Percentiles rank a stretch among this genome's conserved stretches.
Conservation (phyloP, 2,888 invertebrate genomes). For the Drosophila emarginata region DNA sequence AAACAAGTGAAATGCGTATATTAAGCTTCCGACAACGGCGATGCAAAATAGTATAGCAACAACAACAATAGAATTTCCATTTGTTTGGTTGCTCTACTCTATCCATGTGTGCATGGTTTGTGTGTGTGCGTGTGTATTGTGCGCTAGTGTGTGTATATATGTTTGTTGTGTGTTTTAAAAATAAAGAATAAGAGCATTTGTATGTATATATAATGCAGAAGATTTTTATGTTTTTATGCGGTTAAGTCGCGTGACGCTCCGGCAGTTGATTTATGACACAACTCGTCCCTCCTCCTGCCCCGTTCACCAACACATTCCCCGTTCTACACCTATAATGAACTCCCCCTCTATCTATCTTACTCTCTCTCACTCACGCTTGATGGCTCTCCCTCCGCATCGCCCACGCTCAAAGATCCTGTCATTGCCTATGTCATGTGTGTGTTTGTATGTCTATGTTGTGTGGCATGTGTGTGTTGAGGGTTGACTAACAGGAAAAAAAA, state of each 20-base stretch:
- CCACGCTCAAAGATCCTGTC: slow-evolving; percentile 6
- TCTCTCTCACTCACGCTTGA: slow-evolving; percentile 19
- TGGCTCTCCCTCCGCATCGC: slow-evolving; percentile 11
- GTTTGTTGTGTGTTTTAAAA: slow-evolving; percentile 47
- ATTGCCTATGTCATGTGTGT: background rate
- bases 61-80: slow-evolving; percentile 18
- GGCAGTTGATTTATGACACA: slow-evolving; percentile 68
- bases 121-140: slow-evolving; percentile 5
- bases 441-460: slow-evolving; percentile 18
- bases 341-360: slow-evolving; percentile 24
- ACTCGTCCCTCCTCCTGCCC: slow-evolving; percentile 21
- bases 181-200: slow-evolving; percentile 51
- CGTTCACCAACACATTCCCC: background rate
- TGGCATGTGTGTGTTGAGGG: slow-evolving; percentile 24
- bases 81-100: slow-evolving; percentile 37
- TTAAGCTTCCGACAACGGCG: background rate
- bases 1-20: background rate
- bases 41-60: background rate
- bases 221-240: slow-evolving; percentile 62
- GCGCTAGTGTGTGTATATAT: slow-evolving; percentile 10
- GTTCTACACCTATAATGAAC: slow-evolving; percentile 17
- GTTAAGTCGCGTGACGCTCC: slow-evolving; percentile 53
- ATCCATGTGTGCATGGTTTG: slow-evolving; percentile 16
- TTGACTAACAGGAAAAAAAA: slow-evolving; percentile 8
- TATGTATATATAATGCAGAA: slow-evolving; percentile 20